Base-by-base conservation (phyloP, 2,888 invertebrate species). In the Synergus japonicus region DNA sequence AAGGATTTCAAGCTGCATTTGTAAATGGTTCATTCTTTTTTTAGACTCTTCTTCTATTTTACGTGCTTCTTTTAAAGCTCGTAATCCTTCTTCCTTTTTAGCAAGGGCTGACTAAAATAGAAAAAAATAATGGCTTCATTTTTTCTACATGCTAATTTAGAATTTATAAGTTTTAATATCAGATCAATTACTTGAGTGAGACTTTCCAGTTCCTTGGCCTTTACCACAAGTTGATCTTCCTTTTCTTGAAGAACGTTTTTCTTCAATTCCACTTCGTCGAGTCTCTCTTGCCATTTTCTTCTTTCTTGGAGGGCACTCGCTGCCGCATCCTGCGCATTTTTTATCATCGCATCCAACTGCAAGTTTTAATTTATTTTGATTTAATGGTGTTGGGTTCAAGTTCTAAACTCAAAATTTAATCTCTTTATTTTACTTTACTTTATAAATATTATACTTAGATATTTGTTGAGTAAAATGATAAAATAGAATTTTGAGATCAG, bases 191-290 rank as follows among this genome's bases (percentile, higher is more conserved):
- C 91, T 83, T 90, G 89, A 43, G 91, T 91, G 29, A 91, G 84
- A 60, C 86, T 85, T 78, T 92, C 90, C 22, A 92, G 84, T 82
- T 91, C 90, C 83, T 89, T 91, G 10, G 92, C 92, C 58, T 87
- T 88, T 41, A 85, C 66, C 54, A 89, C 79, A 4, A 92, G 86
- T 29, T 85, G 82, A 79, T 85, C 86, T 86, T 92, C 91, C 76
- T 89, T 90, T 29, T 88, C 87, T 58, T 86, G 81, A 18, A 91
- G 79, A 18, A 78, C 46, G 76, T 85, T 87, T 29, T 85, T 83
- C 58, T 89, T 87, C 7, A 67, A 69, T 78, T 90, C 88, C 37
- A 91, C 78, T 76, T 88, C 85, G 46, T 85, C 83, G 4, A 87
- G 80, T 82, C 88, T 89, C 65, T 91, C 88, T 80, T 89, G 87